A percentile compares a stretch with the other conserved stretches of the same genome.
Conservation (phyloP, 2,888 invertebrate species). For the Plagodis dolabraria region DNA sequence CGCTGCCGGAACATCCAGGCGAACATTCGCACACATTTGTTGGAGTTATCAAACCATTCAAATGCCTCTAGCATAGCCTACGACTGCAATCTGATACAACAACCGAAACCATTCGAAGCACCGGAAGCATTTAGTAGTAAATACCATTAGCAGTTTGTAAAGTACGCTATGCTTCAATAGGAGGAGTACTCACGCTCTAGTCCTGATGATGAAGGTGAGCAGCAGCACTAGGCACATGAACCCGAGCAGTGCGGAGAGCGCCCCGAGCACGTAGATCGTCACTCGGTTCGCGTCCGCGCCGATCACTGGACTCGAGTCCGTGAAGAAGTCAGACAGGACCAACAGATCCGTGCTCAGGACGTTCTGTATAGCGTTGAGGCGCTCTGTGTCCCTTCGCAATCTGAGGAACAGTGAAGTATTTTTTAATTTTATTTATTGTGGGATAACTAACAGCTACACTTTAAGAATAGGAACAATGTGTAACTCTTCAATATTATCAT, state of each 20-base stretch:
- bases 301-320: slow-evolving; percentile 54
- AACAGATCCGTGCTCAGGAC: slow-evolving; percentile 62
- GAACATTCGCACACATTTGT: too few relatives aligned
- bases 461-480: too few relatives aligned
- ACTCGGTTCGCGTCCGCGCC: slow-evolving; percentile 59
- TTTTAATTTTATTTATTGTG: background rate
- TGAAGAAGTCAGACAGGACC: slow-evolving; percentile 76
- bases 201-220: slow-evolving; percentile 82
- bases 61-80: too few relatives aligned
- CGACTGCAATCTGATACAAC: too few relatives aligned
- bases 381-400: slow-evolving; percentile 72
- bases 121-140: too few relatives aligned
- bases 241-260: slow-evolving; percentile 79
- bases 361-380: slow-evolving; percentile 68
- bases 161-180: too few relatives aligned
- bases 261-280: slow-evolving; percentile 81
- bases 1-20: too few relatives aligned
- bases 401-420: slow-evolving; percentile 44
- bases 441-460: background rate
- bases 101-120: too few relatives aligned
- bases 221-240: slow-evolving; percentile 75
- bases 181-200: slow-evolving; percentile 76
- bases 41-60: too few relatives aligned
- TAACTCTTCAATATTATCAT: too few relatives aligned
- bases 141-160: too few relatives aligned